Conservation (phyloP, 1,140 invertebrate species). For the Pentalonia nigronervosa region DNA sequence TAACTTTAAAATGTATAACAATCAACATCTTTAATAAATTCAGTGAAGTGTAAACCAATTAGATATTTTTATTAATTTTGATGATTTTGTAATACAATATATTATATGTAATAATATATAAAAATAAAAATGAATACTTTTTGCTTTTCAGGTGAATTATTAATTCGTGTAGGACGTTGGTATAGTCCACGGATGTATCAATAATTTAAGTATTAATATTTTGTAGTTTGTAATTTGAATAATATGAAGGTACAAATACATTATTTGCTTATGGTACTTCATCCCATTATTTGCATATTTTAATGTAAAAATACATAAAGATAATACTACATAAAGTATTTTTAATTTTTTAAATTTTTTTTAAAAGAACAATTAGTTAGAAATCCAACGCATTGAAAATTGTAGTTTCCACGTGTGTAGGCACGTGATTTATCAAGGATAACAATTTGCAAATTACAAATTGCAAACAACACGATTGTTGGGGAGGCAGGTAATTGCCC, state of each 20-base stretch:
- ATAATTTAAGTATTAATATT: background rate
- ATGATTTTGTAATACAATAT: background rate
- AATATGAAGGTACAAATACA: background rate
- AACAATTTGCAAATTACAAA: background rate
- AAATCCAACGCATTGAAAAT: background rate
- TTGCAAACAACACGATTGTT: background rate
- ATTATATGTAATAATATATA: too few species aligned
- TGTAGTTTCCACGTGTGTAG: background rate
- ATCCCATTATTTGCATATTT: background rate
- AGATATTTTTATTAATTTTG: background rate
- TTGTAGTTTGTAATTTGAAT: background rate
- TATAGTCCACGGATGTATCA: background rate
- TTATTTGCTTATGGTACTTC: background rate
- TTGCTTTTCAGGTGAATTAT: background rate
- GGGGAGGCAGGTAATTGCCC: background rate
- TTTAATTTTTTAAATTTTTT: background rate
- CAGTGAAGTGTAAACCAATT: background rate
- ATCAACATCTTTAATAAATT: background rate
- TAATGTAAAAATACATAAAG: background rate
- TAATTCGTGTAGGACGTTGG: too few species aligned
- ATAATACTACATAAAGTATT: background rate
- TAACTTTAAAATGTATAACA: background rate
- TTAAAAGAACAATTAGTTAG: background rate
- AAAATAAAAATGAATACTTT: background rate
- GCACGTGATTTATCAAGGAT: conserved; percentile 11